Percentiles rank a stretch among this genome's conserved stretches.
These are phyloP conservation scores for Drosophila diplacantha DNA, from an alignment of 2,888 invertebrate species.

Conservation along the genomic window DNA sequence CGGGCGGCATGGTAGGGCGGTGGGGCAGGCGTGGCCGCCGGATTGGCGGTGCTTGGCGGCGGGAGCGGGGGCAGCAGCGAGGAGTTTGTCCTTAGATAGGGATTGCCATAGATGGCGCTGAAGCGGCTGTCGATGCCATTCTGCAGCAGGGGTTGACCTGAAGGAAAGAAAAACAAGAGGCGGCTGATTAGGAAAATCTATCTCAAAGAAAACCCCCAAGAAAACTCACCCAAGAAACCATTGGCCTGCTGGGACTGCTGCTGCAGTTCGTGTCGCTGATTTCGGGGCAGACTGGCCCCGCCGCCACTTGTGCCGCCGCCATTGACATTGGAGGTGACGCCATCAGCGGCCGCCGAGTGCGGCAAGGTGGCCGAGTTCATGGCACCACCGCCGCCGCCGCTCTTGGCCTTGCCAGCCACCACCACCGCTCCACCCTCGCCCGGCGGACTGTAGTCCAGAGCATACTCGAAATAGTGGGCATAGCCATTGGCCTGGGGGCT, in stretches of 20 bases:
- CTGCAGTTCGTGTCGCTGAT: slow-evolving; percentile 72
- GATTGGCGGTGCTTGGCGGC: slow-evolving; percentile 84
- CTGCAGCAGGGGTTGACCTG: slow-evolving; percentile 77
- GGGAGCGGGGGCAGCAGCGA: slow-evolving; percentile 79
- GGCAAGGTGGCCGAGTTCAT: slow-evolving; percentile 75
- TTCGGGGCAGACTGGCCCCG: slow-evolving; percentile 75
- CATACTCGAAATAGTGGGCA: slow-evolving; percentile 90
- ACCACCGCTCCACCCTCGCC: slow-evolving; percentile 40
- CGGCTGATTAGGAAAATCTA: neutral
- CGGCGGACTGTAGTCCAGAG: slow-evolving; percentile 92
- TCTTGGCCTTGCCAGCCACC: slow-evolving; percentile 48
- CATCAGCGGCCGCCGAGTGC: slow-evolving; percentile 62
- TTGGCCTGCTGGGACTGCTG: slow-evolving; percentile 67
- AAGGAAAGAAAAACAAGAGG: too few species aligned
- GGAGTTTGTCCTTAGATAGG: slow-evolving; percentile 86
- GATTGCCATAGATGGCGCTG: slow-evolving; percentile 93
- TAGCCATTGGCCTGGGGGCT: slow-evolving; percentile 70
- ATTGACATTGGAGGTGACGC: neutral
- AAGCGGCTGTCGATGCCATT: slow-evolving; percentile 81
- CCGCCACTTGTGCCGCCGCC: slow-evolving; percentile 47
- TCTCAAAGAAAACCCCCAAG: fast-evolving
- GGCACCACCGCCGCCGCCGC: slow-evolving; percentile 7
- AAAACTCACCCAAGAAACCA: slow-evolving; percentile 72
- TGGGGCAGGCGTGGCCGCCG: slow-evolving; percentile 88
- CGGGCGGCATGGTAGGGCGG: slow-evolving; percentile 83